A percentile compares a stretch with the other conserved stretches of the same genome.
Conservation (phyloP, 2,113 vertebrate species). For the Cyprinodon tularosa region DNA sequence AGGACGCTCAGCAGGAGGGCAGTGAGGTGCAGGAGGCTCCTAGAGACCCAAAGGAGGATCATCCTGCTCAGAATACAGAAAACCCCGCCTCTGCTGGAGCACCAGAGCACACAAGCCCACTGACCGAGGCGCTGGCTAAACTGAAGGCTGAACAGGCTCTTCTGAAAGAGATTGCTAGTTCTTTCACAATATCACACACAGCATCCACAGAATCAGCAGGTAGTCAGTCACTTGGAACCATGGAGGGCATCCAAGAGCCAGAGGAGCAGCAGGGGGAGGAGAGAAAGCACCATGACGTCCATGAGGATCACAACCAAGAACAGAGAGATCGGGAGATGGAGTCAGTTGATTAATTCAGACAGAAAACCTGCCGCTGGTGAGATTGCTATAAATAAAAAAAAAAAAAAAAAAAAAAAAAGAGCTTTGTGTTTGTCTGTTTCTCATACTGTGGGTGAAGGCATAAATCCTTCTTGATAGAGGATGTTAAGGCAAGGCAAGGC, state of each 20-base stretch:
- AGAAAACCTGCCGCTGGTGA: slow-evolving; percentile 19
- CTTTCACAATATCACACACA: slow-evolving; percentile 82
- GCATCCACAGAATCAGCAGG: slow-evolving; percentile 32
- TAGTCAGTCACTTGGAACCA: slow-evolving; percentile 49
- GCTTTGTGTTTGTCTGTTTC: slow-evolving; percentile 34
- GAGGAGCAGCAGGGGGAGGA: slow-evolving; percentile 42
- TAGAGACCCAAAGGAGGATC: slow-evolving; percentile 11
- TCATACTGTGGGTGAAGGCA: slow-evolving; percentile 4
- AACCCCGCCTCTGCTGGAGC: background rate
- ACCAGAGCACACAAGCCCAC: background rate
- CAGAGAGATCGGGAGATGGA: slow-evolving; percentile 68
- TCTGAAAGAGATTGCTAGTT: slow-evolving; percentile 81
- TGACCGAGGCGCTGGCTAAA: slow-evolving; percentile 61
- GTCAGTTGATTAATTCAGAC: slow-evolving; percentile 64
- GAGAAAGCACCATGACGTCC: slow-evolving; percentile 16
- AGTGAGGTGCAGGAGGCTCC: slow-evolving; percentile 18
- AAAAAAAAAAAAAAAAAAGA: slow-evolving; percentile 8
- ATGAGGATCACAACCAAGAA: slow-evolving; percentile 33
- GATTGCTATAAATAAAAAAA: slow-evolving; percentile 53
- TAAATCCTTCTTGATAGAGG: background rate
- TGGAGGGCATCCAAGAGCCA: slow-evolving; percentile 27
- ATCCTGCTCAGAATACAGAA: background rate
- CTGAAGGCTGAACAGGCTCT: slow-evolving; percentile 71
- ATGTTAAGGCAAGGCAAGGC: no score
- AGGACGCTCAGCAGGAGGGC: slow-evolving; percentile 39